Evolutionary conservation across 2,797 vertebrate genomes (phyloP).

Genomic region (Adrianichthys oophorus): DNA sequence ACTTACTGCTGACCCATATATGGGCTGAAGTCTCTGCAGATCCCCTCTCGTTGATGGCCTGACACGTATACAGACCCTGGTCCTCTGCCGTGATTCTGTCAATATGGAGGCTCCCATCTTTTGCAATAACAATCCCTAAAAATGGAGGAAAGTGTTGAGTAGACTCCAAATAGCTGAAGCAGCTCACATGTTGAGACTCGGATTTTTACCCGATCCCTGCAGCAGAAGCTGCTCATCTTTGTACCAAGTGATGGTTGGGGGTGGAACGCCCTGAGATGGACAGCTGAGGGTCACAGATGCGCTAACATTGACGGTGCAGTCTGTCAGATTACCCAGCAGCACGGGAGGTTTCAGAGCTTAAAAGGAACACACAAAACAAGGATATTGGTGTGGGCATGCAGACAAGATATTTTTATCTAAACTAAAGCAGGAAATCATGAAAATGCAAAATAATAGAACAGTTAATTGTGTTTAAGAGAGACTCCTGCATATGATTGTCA

Average conservation of each 20-base stretch:
- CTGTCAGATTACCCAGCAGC: constrained; percentile 82
- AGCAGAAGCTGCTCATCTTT: constrained; percentile 85
- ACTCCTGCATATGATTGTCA: no score
- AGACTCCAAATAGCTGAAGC: background rate
- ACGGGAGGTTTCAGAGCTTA: constrained; percentile 87
- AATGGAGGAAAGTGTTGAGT: constrained; percentile 4
- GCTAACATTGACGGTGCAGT: constrained; percentile 85
- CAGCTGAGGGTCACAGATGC: constrained; percentile 86
- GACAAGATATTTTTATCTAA: no score
- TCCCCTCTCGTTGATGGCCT: constrained; percentile 88
- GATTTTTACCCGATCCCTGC: constrained; percentile 84
- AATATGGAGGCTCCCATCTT: constrained; percentile 87
- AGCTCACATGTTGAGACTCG: background rate
- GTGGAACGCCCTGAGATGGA: constrained; percentile 80
- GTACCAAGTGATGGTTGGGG: constrained; percentile 89
- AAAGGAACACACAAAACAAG: constrained; percentile 10
- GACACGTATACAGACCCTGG: constrained; percentile 89
- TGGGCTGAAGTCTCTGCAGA: constrained; percentile 85
- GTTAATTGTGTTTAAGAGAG: no score
- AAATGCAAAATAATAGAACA: no score
- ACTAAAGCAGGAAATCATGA: no score
- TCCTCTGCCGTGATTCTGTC: constrained; percentile 90
- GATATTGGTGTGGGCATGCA: background rate
- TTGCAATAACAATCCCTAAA: constrained; percentile 87
- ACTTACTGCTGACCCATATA: constrained; percentile 88